These are phyloP conservation scores for Ostrea denselamellosa DNA, from an alignment of 1,140 invertebrate species.

Conservation along the genomic window DNA sequence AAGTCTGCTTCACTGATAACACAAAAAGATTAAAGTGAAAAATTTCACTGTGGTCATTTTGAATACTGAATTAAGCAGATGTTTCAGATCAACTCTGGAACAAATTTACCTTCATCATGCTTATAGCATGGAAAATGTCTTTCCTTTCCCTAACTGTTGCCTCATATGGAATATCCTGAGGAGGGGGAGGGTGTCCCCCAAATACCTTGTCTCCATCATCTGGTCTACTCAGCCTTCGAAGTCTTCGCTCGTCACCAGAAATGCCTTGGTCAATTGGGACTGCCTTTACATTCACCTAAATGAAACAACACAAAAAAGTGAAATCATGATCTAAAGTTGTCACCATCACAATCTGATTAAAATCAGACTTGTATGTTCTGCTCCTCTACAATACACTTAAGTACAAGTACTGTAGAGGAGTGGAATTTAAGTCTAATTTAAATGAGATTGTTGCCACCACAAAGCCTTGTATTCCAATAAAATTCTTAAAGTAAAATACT, in stretches of 20 bases:
- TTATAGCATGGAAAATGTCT: slow-evolving; percentile 93
- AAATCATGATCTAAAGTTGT: neutral
- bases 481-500: neutral
- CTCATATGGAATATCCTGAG: slow-evolving; percentile 90
- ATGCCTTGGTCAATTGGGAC: slow-evolving; percentile 84
- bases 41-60: too few relatives aligned
- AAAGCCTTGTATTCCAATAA: neutral
- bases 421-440: too few relatives aligned
- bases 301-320: neutral
- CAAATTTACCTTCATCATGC: slow-evolving; percentile 88
- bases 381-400: too few relatives aligned
- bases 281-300: slow-evolving; percentile 86
- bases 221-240: slow-evolving; percentile 82
- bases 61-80: too few relatives aligned
- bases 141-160: slow-evolving; percentile 93
- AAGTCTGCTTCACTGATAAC: too few relatives aligned
- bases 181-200: slow-evolving; percentile 85
- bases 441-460: too few relatives aligned
- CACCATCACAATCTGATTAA: neutral
- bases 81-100: neutral
- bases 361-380: too few relatives aligned
- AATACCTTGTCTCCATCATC: slow-evolving; percentile 84
- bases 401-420: too few relatives aligned
- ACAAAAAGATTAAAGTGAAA: too few relatives aligned
- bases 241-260: slow-evolving; percentile 76